Evolutionary conservation across 2,888 invertebrate species (phyloP), one percentile per base, ranked within the genome.

Genomic region (Idaea straminata): DNA sequence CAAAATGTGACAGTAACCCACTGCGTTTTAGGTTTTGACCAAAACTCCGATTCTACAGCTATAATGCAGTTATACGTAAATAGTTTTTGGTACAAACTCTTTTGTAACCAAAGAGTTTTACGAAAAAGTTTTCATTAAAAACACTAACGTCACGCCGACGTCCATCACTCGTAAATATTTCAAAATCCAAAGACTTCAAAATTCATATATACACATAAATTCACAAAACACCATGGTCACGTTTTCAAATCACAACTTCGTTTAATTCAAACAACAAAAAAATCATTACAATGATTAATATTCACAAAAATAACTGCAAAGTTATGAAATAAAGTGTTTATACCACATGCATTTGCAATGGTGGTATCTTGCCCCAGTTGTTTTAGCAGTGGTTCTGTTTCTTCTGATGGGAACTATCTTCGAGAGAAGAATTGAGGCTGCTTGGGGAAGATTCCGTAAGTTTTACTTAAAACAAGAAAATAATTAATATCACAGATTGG

Each of bases 351-450:
- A 65, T 70, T 83, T 88, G 84, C 85, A 83, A 83, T 88, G 87
- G 84, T 80, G 84, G 83, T 77, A 77, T 69, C 79, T 80, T 25
- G 81, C 77, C 3, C 90, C 91, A 0, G 59, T 91, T 36, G 7
- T 87, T 3, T 70, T 90, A 62, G 91, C 89, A 2, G 61, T 91
- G 35, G 67, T 87, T 1, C 75, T 91, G 83, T 91, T 91, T 64
- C 77, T 91, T 0, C 80, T 91, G 6, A 81, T 90, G 16, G 91
- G 91, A 1, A 88, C 88, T 0, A 72, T 88, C 64, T 86, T 88
- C 66, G 88, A 91, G 66, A 78, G 76, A 4, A 78, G 83, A 47
- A 81, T 89, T 4, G 91, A 89, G 70, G 64, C 66, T 0, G 69
- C 79, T 0, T 74, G 86, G 63, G 80, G 74, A 35, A 75, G 76